Evolutionary conservation across 2,888 invertebrate genomes (phyloP).

Genomic region (Dasysyrphus tricinctus): DNA sequence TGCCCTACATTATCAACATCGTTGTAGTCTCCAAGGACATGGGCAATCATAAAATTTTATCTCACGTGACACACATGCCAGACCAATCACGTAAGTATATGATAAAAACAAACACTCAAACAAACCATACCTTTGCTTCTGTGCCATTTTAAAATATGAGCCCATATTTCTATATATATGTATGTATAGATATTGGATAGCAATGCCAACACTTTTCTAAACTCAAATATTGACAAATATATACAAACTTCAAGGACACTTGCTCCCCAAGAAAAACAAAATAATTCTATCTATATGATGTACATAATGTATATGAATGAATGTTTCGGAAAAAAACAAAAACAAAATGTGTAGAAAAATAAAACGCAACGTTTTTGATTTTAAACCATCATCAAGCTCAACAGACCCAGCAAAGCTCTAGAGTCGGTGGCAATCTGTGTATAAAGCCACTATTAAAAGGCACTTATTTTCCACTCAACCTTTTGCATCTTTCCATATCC

Average conservation of each 20-base stretch:
- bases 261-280: neutral
- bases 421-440: constrained; percentile 17
- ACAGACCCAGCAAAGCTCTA: constrained; percentile 20
- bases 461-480: constrained; percentile 47
- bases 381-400: constrained; percentile 26
- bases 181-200: constrained; percentile 9
- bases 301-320: neutral
- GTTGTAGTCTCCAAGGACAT: constrained; percentile 37
- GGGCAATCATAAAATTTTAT: constrained; percentile 54
- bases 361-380: constrained; percentile 48
- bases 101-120: constrained; percentile 42
- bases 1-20: constrained; percentile 24
- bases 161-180: constrained; percentile 5
- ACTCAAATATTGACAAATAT: constrained; percentile 58
- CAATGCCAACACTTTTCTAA: constrained; percentile 49
- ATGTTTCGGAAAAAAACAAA: neutral
- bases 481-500: constrained; percentile 31
- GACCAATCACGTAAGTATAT: constrained; percentile 42
- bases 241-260: constrained; percentile 36
- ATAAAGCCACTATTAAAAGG: constrained; percentile 43
- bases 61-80: constrained; percentile 55
- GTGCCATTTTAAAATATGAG: constrained; percentile 54
- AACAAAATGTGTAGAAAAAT: neutral
- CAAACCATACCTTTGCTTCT: constrained; percentile 37
- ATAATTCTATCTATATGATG: neutral